phyloP scores from a whole-genome alignment of 2,113 vertebrate species.

The Suricata suricatta region DNA sequence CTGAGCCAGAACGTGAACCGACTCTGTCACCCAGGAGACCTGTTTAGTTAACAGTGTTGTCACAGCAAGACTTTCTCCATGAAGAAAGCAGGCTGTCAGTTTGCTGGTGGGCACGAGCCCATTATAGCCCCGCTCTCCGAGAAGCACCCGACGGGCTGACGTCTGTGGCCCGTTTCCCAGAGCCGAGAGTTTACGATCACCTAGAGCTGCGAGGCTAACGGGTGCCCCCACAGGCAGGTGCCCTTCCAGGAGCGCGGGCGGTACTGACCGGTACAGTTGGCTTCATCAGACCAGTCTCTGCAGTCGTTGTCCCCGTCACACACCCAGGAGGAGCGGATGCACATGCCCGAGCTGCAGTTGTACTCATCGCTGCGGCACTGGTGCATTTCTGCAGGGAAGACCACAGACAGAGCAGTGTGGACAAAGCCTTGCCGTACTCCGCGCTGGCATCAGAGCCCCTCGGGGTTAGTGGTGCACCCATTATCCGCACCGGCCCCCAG shows the following conservation, averaged over 20 bases:
- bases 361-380: constrained; percentile 93
- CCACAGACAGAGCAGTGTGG: background rate
- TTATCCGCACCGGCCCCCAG: fast-evolving
- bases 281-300: constrained; percentile 98
- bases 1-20: background rate
- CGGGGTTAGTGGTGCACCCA: too few species aligned
- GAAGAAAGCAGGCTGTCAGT: background rate
- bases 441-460: fast-evolving
- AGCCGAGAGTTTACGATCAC: fast-evolving
- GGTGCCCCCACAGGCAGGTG: fast-evolving
- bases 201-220: fast-evolving
- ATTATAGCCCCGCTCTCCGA: background rate
- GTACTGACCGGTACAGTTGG: constrained; percentile 94
- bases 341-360: constrained; percentile 95
- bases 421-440: fast-evolving
- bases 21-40: background rate
- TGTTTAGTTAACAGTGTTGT: background rate
- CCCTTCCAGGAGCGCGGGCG: fast-evolving
- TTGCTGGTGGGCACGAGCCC: background rate
- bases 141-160: background rate
- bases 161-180: background rate
- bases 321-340: constrained; percentile 95
- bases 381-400: constrained; percentile 89
- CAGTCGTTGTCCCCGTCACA: constrained; percentile 99
- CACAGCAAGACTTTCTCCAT: background rate